Base-by-base conservation (phyloP, 1,140 invertebrate species). In the Onthophagus taurus region DNA sequence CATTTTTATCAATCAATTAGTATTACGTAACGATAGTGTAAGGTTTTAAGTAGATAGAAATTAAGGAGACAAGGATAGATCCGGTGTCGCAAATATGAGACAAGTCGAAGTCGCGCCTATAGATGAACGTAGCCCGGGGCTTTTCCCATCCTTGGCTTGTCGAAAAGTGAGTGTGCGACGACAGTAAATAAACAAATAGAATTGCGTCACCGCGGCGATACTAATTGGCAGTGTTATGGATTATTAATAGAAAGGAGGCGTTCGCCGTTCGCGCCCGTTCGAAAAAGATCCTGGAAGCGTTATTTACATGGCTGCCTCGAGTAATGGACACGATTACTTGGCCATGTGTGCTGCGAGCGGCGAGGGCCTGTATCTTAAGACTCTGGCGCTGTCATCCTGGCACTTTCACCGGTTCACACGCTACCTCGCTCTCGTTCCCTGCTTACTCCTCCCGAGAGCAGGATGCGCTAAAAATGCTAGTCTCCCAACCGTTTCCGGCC, bases 361-460 rank as follows among this genome's bases (percentile, higher is more conserved):
- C n/a, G n/a, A n/a, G n/a, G n/a, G n/a, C n/a, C 23, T n/a, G 23
- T 26, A 26, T 26, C n/a, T 6, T 26, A 26, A 6, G n/a, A 26
- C 6, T n/a, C 23, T 7, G n/a, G 23, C 14, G 24, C 36, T 41
- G 43, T 49, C 41, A 44, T 44, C 35, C 42, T 35, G n/a, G 39
- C 37, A 51, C 49, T 51, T 51, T 51, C 49, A 48, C 49, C 35
- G 31, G 49, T 51, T 51, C 49, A 51, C 49, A 51, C 49, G 49
- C 24, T 50, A 31, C 47, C 19, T 35, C n/a, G 21, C 31, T 31
- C 30, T 31, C 44, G 36, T 20, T 46, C n/a, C n/a, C n/a, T n/a
- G n/a, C n/a, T n/a, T n/a, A n/a, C n/a, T n/a, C n/a, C n/a, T 24
- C 37, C 29, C 44, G 41, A 13, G 19, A 44, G 31, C 30, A 44